Percentiles rank a stretch among this genome's conserved stretches.
phyloP scores from a whole-genome alignment of 2,113 vertebrate genomes.

The Anguilla rostrata region DNA sequence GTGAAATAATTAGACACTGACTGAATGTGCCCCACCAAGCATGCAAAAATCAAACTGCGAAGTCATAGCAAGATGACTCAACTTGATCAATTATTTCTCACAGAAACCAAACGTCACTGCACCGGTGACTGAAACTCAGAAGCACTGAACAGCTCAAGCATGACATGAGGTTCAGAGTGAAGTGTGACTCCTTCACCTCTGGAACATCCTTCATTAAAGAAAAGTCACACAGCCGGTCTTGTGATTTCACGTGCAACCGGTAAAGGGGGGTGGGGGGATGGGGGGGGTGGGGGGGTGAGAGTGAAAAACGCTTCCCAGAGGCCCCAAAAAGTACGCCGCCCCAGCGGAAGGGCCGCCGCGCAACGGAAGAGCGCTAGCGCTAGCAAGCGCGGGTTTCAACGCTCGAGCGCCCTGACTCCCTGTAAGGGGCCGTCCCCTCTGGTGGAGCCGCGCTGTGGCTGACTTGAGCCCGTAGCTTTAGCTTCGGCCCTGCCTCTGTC shows the following conservation, averaged over 20 bases:
- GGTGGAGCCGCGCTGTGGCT: background rate
- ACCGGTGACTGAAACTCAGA: constrained; percentile 3
- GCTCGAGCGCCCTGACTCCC: background rate
- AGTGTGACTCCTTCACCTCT: background rate
- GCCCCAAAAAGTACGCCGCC: background rate
- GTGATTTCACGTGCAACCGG: background rate
- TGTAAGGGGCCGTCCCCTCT: background rate
- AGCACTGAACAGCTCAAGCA: background rate
- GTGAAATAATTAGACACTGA: too few species aligned
- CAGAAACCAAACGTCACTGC: constrained; percentile 3
- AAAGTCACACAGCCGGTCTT: constrained; percentile 1
- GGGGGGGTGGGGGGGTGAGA: background rate
- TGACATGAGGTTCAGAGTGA: background rate
- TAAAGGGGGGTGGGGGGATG: background rate
- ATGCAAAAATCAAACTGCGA: background rate
- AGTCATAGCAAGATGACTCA: constrained; percentile 9
- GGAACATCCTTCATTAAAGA: background rate
- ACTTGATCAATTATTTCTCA: background rate
- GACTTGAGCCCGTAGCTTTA: background rate
- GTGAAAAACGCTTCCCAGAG: background rate
- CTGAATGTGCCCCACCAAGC: too few species aligned
- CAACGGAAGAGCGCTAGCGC: background rate
- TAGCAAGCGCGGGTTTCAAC: background rate
- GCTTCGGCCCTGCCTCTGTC: background rate
- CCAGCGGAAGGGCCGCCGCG: background rate